Evolutionary conservation across 2,113 vertebrate species (phyloP).

Genomic region (Rhinichthys klamathensis): DNA sequence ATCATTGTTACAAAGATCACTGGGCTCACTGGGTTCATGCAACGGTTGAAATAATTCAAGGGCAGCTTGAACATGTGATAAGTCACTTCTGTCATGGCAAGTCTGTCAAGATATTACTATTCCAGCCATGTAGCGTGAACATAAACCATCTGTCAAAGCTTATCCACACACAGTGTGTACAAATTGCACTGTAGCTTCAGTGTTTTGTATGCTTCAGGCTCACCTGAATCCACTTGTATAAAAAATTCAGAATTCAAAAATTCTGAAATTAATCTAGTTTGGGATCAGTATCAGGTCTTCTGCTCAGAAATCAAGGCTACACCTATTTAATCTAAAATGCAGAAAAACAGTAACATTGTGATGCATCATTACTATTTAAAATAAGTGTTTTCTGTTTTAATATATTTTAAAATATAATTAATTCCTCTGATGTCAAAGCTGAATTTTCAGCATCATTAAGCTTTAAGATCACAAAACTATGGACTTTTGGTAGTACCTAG

Average conservation of each 20-base stretch:
- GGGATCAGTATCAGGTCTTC: background rate
- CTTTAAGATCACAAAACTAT: no score
- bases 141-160: slow-evolving; percentile 28
- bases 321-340: background rate
- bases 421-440: no score
- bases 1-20: background rate
- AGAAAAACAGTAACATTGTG: background rate
- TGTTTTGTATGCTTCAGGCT: slow-evolving; percentile 12
- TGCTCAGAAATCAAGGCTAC: background rate
- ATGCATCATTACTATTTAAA: background rate
- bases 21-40: background rate
- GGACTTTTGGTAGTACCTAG: no score
- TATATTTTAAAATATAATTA: background rate
- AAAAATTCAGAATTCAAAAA: background rate
- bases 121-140: slow-evolving; percentile 19
- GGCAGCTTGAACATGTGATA: slow-evolving; percentile 22
- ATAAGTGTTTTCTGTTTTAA: background rate
- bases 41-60: slow-evolving; percentile 6
- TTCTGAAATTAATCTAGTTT: background rate
- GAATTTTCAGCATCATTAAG: background rate
- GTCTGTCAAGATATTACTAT: slow-evolving; percentile 22
- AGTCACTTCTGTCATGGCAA: slow-evolving; percentile 21
- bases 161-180: slow-evolving; percentile 2
- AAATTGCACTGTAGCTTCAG: background rate
- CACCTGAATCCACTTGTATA: background rate